phyloP scores from a whole-genome alignment of 2,888 invertebrate genomes.

The Erebia epiphron region DNA sequence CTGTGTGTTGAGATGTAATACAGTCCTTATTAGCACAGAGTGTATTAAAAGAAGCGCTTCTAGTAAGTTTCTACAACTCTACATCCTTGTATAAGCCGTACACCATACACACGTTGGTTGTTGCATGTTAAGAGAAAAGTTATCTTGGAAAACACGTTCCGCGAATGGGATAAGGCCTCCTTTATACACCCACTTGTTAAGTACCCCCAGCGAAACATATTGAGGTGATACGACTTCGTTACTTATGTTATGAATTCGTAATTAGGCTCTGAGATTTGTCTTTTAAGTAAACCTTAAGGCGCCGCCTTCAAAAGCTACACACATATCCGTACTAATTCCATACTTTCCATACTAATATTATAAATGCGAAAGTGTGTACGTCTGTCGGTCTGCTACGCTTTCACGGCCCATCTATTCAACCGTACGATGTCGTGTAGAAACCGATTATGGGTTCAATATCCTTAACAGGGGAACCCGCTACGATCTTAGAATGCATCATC shows the following conservation, averaged over 20 bases:
- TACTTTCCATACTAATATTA: too few relatives aligned
- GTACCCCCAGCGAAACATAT: conserved; percentile 14
- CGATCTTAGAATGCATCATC: too few relatives aligned
- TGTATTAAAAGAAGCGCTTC: conserved; percentile 17
- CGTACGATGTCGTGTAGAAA: too few relatives aligned
- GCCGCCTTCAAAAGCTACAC: too few relatives aligned
- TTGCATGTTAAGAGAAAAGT: conserved; percentile 57
- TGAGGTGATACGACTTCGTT: conserved; percentile 18
- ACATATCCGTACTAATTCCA: too few relatives aligned
- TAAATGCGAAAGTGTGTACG: too few relatives aligned
- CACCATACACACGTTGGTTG: conserved; percentile 57
- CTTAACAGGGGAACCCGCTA: too few relatives aligned
- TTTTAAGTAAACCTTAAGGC: not conserved
- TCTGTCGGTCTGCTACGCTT: too few relatives aligned
- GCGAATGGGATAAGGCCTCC: conserved; percentile 44
- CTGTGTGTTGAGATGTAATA: too few relatives aligned
- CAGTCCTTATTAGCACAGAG: too few relatives aligned
- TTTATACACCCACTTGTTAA: conserved; percentile 35
- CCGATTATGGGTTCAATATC: too few relatives aligned
- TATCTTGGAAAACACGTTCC: conserved; percentile 44
- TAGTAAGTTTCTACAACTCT: conserved; percentile 8
- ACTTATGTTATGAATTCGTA: conserved; percentile 1
- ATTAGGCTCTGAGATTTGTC: not conserved
- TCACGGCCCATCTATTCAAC: too few relatives aligned
- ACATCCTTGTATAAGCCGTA: conserved; percentile 43